A percentile compares a stretch with the other conserved stretches of the same genome.
Evolutionary conservation across 2,797 vertebrate species (phyloP).

Genomic region (Cheirogaleus major): DNA sequence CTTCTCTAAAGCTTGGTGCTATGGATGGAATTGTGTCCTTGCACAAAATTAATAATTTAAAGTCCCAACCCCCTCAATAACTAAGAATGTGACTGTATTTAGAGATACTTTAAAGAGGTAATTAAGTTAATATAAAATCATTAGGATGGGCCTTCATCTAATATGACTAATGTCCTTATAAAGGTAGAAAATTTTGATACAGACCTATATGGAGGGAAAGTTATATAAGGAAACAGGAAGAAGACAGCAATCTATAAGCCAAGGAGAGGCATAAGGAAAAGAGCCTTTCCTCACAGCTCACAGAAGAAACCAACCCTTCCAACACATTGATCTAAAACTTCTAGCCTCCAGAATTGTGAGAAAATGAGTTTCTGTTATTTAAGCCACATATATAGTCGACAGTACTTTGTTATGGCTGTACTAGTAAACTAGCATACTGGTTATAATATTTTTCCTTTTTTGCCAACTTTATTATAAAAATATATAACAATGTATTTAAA

Average conservation of each 20-base stretch:
- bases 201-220: background rate
- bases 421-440: background rate
- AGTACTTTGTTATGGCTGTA: background rate
- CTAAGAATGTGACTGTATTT: background rate
- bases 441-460: background rate
- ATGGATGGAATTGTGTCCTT: background rate
- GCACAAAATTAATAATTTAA: background rate
- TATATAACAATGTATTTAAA: background rate
- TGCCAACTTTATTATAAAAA: background rate
- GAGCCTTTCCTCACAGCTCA: fast-evolving
- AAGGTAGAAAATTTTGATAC: background rate
- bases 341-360: background rate
- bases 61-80: background rate
- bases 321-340: background rate
- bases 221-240: background rate
- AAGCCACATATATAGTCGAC: background rate
- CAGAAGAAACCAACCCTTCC: background rate
- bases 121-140: background rate
- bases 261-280: background rate
- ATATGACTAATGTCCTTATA: background rate
- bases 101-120: background rate
- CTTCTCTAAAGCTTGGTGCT: background rate
- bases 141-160: background rate
- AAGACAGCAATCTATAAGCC: background rate
- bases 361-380: background rate